Percentiles rank a stretch among this genome's conserved stretches.
Conservation (phyloP, 2,113 vertebrate genomes). For the Pollimyrus isidori region DNA sequence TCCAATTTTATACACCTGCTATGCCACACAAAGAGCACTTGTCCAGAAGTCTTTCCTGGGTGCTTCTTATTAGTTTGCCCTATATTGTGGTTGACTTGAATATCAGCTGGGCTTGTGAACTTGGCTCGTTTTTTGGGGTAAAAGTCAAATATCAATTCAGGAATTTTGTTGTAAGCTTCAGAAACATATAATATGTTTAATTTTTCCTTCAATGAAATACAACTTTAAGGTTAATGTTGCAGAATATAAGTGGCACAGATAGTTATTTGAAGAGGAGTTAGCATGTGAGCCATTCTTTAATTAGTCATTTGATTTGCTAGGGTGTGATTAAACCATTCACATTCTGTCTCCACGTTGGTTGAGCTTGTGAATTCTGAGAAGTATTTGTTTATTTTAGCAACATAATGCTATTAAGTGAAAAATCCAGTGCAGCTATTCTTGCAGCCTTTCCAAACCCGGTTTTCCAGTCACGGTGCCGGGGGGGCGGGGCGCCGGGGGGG, state of each 20-base stretch:
- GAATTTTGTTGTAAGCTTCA: background rate
- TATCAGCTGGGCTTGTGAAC: background rate
- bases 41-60: background rate
- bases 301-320: conserved; percentile 64
- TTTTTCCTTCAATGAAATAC: background rate
- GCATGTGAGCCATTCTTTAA: conserved; percentile 79
- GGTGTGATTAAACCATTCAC: conserved; percentile 53
- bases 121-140: background rate
- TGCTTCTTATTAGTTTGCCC: background rate
- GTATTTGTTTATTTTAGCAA: background rate
- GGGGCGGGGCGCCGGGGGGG: too few species aligned
- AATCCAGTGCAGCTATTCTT: background rate
- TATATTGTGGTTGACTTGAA: background rate
- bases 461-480: background rate
- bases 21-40: background rate
- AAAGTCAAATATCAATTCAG: background rate
- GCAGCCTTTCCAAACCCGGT: background rate
- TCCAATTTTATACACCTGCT: background rate
- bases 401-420: background rate
- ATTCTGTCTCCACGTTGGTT: background rate
- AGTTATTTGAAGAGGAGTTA: conserved; percentile 85
- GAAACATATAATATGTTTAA: background rate
- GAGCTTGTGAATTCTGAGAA: background rate
- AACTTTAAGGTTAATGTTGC: conserved; percentile 31
- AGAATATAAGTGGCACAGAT: conserved; percentile 60